Evolutionary conservation across 2,888 invertebrate species (phyloP), one percentile per base, ranked within the genome.

Genomic region (Philhelius pedissequus): DNA sequence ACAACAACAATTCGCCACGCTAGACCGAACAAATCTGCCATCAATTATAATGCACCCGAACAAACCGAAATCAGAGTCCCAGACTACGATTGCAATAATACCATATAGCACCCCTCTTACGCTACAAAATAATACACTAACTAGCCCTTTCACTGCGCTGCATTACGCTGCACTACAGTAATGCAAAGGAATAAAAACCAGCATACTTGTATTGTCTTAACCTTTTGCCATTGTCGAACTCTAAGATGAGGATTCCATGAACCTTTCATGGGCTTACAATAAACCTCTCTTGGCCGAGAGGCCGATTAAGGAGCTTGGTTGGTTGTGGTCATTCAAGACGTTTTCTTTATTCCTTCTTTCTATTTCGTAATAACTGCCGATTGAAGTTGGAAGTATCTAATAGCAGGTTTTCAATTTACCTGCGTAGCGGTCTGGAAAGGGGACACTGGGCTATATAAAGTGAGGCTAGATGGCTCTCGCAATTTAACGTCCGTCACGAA

Each of bases 401-500:
- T 80, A 76, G 76, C 64, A 22, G 81, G 76, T 77, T 81, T 81
- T 78, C 66, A 78, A 82, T 78, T 76, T 60, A 9, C 15, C 20
- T 62, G 73, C 78, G 68, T 69, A 82, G 58, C 62, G 62, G 71
- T 73, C 78, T 50, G 73, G 40, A 74, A 74, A 73, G 71, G 78
- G 82, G 73, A 69, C 73, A 62, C 50, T 48, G 20, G 11, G 30
- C 15, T 13, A 48, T 13, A 48, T 25, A 48, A 48, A 48, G 48
- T 25, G 48, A 48, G 25, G 48, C 13, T 7, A 48, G 68, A 69
- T 64, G n/a, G 22, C 48, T 48, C 48, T 79, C 22, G 69, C 70
- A 56, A 69, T 54, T 78, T 79, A 64, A 79, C 79, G 70, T 74
- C 79, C 79, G 83, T 83, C 83, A 83, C 83, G 83, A 83, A 83